phyloP scores from a whole-genome alignment of 2,797 vertebrate species.

The Enteromius paludinosus region DNA sequence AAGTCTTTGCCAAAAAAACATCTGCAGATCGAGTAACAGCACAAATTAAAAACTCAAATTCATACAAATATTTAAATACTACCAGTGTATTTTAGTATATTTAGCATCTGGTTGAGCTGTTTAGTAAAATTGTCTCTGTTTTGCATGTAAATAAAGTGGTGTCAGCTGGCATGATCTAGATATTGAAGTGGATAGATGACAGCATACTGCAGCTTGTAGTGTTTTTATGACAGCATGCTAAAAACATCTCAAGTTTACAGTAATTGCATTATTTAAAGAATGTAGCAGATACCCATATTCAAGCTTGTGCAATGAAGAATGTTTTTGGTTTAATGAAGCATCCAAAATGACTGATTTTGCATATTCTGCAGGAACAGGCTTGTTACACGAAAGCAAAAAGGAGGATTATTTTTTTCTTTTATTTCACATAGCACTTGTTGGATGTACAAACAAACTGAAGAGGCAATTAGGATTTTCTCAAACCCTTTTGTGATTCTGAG shows the following conservation, averaged over 20 bases:
- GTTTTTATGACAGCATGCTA: not conserved
- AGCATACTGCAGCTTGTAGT: not conserved
- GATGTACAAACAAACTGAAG: not conserved
- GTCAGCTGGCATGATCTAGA: not conserved
- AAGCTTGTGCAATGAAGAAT: not conserved
- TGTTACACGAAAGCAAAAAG: slow-evolving; percentile 1
- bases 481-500: not conserved
- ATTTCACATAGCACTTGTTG: slow-evolving; percentile 14
- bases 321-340: slow-evolving; percentile 12
- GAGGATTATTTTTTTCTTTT: not conserved
- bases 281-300: not conserved
- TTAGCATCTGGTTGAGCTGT: not conserved
- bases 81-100: not conserved
- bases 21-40: not conserved
- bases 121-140: not conserved
- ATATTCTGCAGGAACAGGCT: slow-evolving; percentile 10
- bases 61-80: not conserved
- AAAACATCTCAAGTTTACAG: not conserved
- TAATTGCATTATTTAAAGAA: not conserved
- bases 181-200: not conserved
- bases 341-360: not conserved
- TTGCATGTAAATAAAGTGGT: not conserved
- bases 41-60: not conserved
- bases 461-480: slow-evolving; percentile 8
- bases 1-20: not conserved